Percentiles rank a stretch among this genome's conserved stretches.
phyloP scores from a whole-genome alignment of 2,113 vertebrate genomes.

The Cairina moschata region DNA sequence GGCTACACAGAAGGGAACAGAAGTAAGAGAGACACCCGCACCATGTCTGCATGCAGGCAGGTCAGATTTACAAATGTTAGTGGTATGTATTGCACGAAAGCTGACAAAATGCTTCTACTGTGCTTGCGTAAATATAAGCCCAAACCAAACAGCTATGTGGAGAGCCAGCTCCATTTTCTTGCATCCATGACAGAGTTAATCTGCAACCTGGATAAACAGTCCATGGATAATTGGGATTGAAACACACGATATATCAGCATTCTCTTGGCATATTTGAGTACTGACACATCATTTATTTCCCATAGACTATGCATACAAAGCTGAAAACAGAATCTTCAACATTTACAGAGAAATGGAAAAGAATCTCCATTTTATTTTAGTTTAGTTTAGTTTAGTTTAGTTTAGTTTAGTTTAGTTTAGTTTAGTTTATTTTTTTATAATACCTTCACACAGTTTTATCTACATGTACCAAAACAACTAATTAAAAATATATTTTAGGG shows the following conservation, averaged over 20 bases:
- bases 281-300: constrained; percentile 45
- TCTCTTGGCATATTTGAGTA: not conserved
- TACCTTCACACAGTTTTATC: not conserved
- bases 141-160: not conserved
- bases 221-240: constrained; percentile 13
- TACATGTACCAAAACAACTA: not conserved
- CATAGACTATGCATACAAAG: not conserved
- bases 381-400: not conserved
- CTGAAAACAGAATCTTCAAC: not conserved
- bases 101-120: not conserved
- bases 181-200: not conserved
- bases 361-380: not conserved
- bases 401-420: not conserved
- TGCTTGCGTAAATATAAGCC: constrained; percentile 3
- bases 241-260: constrained; percentile 1
- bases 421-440: not conserved
- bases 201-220: constrained; percentile 18
- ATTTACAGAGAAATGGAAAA: not conserved
- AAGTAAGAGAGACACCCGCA: not conserved
- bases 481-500: not conserved
- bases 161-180: not conserved
- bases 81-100: not conserved
- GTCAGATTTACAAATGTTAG: not conserved
- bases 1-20: not conserved
- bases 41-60: not conserved